Percentiles rank a stretch among this genome's conserved stretches.
phyloP scores from a whole-genome alignment of 2,113 vertebrate species.

The Catagonus wagneri region DNA sequence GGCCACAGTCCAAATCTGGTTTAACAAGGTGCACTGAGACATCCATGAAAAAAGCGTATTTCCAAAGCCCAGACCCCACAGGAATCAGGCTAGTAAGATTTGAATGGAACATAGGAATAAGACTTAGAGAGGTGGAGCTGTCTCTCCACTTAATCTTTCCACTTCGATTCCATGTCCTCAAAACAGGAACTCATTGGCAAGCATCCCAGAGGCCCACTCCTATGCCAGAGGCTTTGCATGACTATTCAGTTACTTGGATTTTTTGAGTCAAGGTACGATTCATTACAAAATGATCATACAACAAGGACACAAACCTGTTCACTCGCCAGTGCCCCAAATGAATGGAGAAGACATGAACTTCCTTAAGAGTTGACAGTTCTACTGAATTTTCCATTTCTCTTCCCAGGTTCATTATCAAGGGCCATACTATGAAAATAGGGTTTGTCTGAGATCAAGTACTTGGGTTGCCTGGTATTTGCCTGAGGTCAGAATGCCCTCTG shows the following conservation, averaged over 20 bases:
- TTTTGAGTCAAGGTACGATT: slow-evolving; percentile 78
- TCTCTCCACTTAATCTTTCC: slow-evolving; percentile 81
- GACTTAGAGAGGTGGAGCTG: slow-evolving; percentile 75
- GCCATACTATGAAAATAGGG: slow-evolving; percentile 13
- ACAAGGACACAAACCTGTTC: slow-evolving; percentile 40
- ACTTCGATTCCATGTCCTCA: slow-evolving; percentile 74
- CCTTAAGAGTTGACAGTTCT: background rate
- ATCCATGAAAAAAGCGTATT: slow-evolving; percentile 77
- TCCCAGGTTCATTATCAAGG: slow-evolving; percentile 32
- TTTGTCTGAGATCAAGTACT: slow-evolving; percentile 51
- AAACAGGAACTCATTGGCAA: slow-evolving; percentile 75
- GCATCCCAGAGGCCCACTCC: slow-evolving; percentile 73
- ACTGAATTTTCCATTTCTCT: slow-evolving; percentile 50
- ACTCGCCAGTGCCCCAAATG: background rate
- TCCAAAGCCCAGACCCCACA: slow-evolving; percentile 81
- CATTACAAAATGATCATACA: slow-evolving; percentile 60
- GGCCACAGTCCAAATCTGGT: slow-evolving; percentile 72
- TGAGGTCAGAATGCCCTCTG: slow-evolving; percentile 61
- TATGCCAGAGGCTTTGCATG: slow-evolving; percentile 57
- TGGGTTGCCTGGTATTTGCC: slow-evolving; percentile 45
- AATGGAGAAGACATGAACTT: slow-evolving; percentile 41
- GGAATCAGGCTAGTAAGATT: slow-evolving; percentile 74
- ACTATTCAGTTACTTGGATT: slow-evolving; percentile 67
- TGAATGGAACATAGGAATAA: slow-evolving; percentile 82
- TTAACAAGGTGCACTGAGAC: slow-evolving; percentile 84